Conservation (phyloP, 2,113 vertebrate species). For the Alethe diademata region DNA sequence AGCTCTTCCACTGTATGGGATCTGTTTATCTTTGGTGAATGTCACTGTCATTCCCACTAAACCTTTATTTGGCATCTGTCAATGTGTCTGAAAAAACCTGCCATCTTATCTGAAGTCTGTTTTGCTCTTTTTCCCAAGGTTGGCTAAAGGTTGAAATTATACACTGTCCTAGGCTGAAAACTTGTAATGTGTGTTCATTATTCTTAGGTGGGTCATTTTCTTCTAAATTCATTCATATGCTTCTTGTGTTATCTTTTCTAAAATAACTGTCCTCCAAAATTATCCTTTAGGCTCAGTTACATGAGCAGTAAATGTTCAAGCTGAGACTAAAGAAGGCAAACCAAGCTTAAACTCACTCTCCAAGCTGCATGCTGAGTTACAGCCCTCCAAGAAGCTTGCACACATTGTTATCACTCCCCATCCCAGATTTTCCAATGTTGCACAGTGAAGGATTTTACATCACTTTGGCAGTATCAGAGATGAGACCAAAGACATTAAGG, state of each 20-base stretch:
- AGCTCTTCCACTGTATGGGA: background rate
- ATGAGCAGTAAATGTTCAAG: background rate
- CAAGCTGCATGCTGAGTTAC: background rate
- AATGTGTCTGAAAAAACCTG: background rate
- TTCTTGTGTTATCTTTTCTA: background rate
- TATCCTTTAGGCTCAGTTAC: background rate
- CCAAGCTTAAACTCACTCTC: background rate
- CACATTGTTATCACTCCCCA: background rate
- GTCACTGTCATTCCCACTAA: background rate
- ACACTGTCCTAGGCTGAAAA: background rate
- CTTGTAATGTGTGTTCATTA: background rate
- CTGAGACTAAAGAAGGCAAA: background rate
- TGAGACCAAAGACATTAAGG: background rate
- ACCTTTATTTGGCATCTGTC: background rate
- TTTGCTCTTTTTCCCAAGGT: background rate
- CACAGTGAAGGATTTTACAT: background rate
- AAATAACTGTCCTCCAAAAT: background rate
- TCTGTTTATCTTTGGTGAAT: background rate
- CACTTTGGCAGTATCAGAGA: background rate
- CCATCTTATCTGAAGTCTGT: background rate
- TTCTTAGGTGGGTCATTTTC: background rate
- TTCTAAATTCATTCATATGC: background rate
- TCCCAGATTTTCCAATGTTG: background rate
- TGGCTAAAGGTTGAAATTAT: background rate
- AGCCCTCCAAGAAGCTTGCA: background rate